Percentiles rank a stretch among this genome's conserved stretches.
Evolutionary conservation across 2,797 vertebrate species (phyloP).

Genomic region (Sebastes dallii): DNA sequence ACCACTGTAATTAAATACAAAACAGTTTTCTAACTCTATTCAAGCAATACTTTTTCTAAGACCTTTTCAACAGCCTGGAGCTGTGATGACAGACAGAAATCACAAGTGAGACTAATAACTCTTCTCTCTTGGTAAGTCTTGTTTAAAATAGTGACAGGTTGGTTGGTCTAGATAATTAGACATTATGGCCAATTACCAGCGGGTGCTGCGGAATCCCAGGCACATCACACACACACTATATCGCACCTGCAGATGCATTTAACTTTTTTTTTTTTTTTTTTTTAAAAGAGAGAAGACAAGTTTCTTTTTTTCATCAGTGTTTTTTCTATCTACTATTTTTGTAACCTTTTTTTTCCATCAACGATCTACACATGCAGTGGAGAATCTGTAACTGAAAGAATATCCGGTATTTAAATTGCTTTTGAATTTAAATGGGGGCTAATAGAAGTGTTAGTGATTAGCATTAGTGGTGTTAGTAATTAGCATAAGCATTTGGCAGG

Average conservation of each 20-base stretch:
- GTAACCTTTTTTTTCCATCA: not conserved
- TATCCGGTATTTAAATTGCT: not conserved
- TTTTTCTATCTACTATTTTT: not conserved
- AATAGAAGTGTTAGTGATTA: not conserved
- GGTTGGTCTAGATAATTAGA: constrained; percentile 15
- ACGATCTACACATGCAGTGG: not conserved
- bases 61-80: constrained; percentile 11
- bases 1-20: constrained; percentile 36
- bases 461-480: no score
- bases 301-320: not conserved
- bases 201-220: not conserved
- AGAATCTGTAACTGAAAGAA: not conserved
- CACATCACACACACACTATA: not conserved
- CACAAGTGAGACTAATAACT: constrained; percentile 11
- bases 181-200: constrained; percentile 9
- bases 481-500: no score
- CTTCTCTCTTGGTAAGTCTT: not conserved
- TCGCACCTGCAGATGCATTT: not conserved
- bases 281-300: not conserved
- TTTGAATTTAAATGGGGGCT: not conserved
- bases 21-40: not conserved
- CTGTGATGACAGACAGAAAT: constrained; percentile 27
- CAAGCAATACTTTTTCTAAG: not conserved
- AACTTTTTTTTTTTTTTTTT: not conserved
- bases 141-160: constrained; percentile 20